These are phyloP conservation scores for Leucopternis melanops DNA, from an alignment of 2,113 vertebrate genomes.

Conservation along the genomic window DNA sequence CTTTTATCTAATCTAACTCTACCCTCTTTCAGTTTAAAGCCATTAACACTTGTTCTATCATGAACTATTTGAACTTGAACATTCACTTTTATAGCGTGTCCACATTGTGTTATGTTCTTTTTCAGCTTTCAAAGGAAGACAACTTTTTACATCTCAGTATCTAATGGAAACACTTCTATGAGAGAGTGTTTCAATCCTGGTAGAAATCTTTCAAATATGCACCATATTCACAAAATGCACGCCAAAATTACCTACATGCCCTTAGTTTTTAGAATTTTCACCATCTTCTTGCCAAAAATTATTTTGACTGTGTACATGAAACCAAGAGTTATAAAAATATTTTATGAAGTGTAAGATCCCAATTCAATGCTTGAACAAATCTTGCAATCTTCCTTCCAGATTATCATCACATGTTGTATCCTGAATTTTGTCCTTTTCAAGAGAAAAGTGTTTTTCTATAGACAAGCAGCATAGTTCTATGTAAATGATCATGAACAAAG, in stretches of 20 bases:
- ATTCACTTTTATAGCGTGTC: background rate
- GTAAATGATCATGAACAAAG: background rate
- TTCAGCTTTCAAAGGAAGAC: background rate
- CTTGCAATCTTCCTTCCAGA: background rate
- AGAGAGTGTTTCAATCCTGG: background rate
- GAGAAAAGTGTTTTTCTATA: background rate
- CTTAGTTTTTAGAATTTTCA: background rate
- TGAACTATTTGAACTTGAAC: conserved; percentile 29
- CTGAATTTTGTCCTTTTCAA: background rate
- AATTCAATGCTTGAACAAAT: background rate
- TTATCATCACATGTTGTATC: background rate
- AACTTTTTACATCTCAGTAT: background rate
- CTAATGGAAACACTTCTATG: background rate
- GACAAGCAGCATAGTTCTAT: background rate
- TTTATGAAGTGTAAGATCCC: background rate
- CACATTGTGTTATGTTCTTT: background rate
- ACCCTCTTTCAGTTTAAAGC: too few relatives aligned
- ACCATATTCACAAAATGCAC: background rate
- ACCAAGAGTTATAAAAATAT: background rate
- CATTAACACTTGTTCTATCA: too few relatives aligned
- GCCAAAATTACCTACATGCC: background rate
- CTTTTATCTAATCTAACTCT: too few relatives aligned
- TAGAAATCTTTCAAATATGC: background rate
- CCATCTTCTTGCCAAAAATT: background rate
- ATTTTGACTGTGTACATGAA: background rate